phyloP scores from a whole-genome alignment of 1,140 invertebrate species.

The Zaprionus tsacasi region DNA sequence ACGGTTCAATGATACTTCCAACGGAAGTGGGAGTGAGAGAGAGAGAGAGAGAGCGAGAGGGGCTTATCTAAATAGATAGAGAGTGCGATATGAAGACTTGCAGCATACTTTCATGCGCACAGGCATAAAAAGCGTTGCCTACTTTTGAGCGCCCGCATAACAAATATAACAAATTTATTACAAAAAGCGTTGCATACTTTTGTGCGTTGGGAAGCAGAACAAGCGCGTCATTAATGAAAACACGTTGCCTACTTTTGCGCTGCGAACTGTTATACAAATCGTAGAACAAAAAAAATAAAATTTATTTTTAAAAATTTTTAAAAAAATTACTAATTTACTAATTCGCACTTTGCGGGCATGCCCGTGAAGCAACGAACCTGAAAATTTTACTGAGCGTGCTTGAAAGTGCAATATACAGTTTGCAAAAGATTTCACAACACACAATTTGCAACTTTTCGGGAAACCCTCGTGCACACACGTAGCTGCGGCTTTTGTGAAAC shows the following conservation, averaged over 20 bases:
- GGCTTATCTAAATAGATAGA: background rate
- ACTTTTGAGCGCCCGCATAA: background rate
- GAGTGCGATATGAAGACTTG: background rate
- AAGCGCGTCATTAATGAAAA: background rate
- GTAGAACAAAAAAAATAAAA: too few species aligned
- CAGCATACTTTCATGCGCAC: background rate
- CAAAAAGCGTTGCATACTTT: conserved; percentile 13
- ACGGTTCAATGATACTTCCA: conserved; percentile 32
- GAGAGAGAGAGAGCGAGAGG: background rate
- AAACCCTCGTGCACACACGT: too few species aligned
- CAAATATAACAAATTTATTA: background rate
- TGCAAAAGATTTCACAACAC: too few species aligned
- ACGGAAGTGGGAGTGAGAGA: conserved; percentile 9
- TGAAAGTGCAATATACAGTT: too few species aligned
- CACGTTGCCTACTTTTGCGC: conserved; percentile 22
- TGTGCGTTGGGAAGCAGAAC: background rate
- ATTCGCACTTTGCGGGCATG: too few species aligned
- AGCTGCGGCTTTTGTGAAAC: too few species aligned
- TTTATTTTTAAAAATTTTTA: too few species aligned
- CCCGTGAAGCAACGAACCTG: too few species aligned
- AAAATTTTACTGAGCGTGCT: too few species aligned
- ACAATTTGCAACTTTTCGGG: too few species aligned
- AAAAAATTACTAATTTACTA: too few species aligned
- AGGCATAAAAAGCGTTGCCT: too few species aligned
- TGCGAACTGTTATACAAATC: background rate